Evolutionary conservation across 2,797 vertebrate genomes (phyloP), one percentile per base, ranked within the genome.

Genomic region (Chelon auratus): DNA sequence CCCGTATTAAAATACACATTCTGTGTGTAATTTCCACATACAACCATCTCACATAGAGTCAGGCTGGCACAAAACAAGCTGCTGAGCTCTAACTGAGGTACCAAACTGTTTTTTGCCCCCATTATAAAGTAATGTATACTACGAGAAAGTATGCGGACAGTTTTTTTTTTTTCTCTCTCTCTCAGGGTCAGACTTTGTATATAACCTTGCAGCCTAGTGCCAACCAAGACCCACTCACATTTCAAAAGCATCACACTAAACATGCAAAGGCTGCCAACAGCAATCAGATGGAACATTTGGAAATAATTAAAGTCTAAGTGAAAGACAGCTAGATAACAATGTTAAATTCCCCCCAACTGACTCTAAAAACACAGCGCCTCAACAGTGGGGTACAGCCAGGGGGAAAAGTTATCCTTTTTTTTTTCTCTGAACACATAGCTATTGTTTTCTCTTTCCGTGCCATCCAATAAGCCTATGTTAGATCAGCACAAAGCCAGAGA

Each of bases 251-350:
- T 83, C 64, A 37, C 7, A 15, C 62, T 61, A 73, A 87, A 86
- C 76, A 88, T 5, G 8, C 84, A 72, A 52, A 62, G 77, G 63
- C 57, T 82, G 73, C 82, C 85, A 86, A 83, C 43, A 68, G 84
- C 75, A 82, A 91, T 93, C 90, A 87, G 78, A 83, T 71, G 77
- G 70, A 89, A 73, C 93, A 94, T 93, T 91, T 94, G 93, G 90
- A 93, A 93, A 89, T 80, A 63, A 91, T 93, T 90, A 84, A 65
- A 77, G 82, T 64, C 67, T 20, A 39, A 83, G 68, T 77, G 71
- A 84, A 87, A 85, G 83, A 89, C 83, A 72, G 82, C 66, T 79
- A 64, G 75, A 89, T 85, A 89, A 87, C 74, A 82, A 86, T 67
- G 86, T 82, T 77, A 55, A 82, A 78, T 52, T 86, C 79, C 65